Evolutionary conservation across 2,113 vertebrate genomes (phyloP).

Genomic region (Antechinus stuartii): DNA sequence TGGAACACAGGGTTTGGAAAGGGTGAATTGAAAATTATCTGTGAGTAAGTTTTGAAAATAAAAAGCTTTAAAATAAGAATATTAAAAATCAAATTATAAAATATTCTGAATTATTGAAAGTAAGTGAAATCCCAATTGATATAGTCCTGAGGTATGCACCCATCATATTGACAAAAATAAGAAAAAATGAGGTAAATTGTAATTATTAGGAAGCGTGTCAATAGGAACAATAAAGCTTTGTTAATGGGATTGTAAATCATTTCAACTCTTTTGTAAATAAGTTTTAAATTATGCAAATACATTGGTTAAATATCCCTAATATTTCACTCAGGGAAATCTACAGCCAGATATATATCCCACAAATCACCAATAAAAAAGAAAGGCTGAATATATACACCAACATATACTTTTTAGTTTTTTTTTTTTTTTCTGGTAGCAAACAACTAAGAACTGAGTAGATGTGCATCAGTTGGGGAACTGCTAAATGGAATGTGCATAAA

Average conservation of each 20-base stretch:
- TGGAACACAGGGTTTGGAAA: no score
- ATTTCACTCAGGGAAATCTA: background rate
- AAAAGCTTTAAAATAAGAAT: background rate
- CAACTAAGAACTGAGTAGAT: background rate
- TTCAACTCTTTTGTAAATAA: background rate
- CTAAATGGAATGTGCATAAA: background rate
- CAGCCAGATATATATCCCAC: background rate
- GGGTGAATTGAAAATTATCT: no score
- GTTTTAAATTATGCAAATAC: background rate
- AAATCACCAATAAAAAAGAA: background rate
- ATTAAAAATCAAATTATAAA: background rate
- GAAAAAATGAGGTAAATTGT: background rate
- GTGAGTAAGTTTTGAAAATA: no score
- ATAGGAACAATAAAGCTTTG: background rate
- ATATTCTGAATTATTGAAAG: background rate
- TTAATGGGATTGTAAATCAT: background rate
- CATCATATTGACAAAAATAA: background rate
- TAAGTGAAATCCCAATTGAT: background rate
- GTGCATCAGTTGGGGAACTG: background rate
- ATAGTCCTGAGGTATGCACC: background rate
- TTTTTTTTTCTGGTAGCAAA: background rate
- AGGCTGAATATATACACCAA: background rate
- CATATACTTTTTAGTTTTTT: background rate
- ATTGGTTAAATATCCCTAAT: background rate
- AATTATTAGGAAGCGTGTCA: background rate